Evolutionary conservation across 2,888 invertebrate species (phyloP).

Genomic region (Pseudococcus viburni): DNA sequence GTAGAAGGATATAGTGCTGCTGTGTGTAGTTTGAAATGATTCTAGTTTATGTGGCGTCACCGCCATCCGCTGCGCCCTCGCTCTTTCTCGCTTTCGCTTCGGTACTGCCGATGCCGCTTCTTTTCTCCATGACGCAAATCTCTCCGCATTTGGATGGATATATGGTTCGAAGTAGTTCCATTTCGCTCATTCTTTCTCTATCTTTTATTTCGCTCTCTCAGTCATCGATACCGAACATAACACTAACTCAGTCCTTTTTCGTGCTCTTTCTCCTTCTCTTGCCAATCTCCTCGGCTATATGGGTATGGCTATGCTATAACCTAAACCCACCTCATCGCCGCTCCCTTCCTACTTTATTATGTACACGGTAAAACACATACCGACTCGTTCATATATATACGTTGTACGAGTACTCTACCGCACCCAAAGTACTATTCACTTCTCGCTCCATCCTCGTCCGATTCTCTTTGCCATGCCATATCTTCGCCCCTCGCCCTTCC

Average conservation of each 20-base stretch:
- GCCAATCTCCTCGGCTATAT: neutral
- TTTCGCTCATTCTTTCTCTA: slow-evolving; percentile 60
- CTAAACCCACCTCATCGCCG: slow-evolving; percentile 14
- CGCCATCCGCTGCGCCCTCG: slow-evolving; percentile 46
- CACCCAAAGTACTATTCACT: neutral
- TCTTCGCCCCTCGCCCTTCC: neutral
- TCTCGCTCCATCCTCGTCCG: neutral
- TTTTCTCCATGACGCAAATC: slow-evolving; percentile 63
- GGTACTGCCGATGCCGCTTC: slow-evolving; percentile 11
- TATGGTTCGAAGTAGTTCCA: slow-evolving; percentile 64
- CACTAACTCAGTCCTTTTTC: slow-evolving; percentile 66
- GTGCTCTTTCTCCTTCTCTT: slow-evolving; percentile 10
- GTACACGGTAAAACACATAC: slow-evolving; percentile 66
- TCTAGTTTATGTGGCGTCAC: slow-evolving; percentile 67
- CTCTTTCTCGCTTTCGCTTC: neutral
- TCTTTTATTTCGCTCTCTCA: slow-evolving; percentile 62
- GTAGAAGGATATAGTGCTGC: slow-evolving; percentile 66
- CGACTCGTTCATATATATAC: slow-evolving; percentile 26
- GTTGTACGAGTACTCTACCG: neutral
- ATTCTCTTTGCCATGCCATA: neutral
- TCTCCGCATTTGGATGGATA: slow-evolving; percentile 66
- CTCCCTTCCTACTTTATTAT: slow-evolving; percentile 57
- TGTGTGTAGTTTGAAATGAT: slow-evolving; percentile 66
- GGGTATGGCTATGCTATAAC: slow-evolving; percentile 36
- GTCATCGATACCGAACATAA: slow-evolving; percentile 66